phyloP scores from a whole-genome alignment of 2,797 vertebrate genomes.

The Staurois parvus region DNA sequence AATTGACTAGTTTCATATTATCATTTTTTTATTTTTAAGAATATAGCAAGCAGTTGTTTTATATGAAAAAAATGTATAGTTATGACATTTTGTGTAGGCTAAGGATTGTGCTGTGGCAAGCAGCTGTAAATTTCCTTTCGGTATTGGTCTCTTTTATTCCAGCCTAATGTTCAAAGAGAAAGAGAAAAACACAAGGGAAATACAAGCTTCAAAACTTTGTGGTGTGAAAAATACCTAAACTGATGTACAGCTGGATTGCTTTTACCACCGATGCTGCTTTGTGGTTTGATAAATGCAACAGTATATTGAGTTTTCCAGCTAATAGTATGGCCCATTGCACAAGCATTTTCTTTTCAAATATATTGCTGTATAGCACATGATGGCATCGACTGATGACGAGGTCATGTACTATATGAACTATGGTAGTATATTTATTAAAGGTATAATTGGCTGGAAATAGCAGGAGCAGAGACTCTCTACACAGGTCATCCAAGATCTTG shows the following conservation, averaged over 20 bases:
- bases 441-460: constrained; percentile 1
- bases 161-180: constrained; percentile 15
- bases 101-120: not conserved
- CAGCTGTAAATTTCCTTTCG: not conserved
- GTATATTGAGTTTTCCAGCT: constrained; percentile 31
- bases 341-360: constrained; percentile 5
- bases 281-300: constrained; percentile 42
- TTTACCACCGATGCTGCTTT: constrained; percentile 21
- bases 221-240: constrained; percentile 8
- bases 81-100: no score
- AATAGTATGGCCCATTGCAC: constrained; percentile 14
- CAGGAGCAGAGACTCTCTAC: not conserved
- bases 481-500: no score
- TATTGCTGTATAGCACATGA: constrained; percentile 14
- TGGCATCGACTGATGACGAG: constrained; percentile 20
- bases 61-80: no score
- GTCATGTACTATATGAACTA: constrained; percentile 27
- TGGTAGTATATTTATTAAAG: constrained; percentile 11
- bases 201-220: constrained; percentile 14
- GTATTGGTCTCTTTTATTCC: not conserved
- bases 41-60: no score
- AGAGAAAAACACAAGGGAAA: constrained; percentile 18
- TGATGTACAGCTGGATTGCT: constrained; percentile 17
- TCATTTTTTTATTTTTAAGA: not conserved
- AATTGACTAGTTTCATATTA: constrained; percentile 8